Conservation (phyloP, 2,113 vertebrate species). For the Corythaeola cristata region DNA sequence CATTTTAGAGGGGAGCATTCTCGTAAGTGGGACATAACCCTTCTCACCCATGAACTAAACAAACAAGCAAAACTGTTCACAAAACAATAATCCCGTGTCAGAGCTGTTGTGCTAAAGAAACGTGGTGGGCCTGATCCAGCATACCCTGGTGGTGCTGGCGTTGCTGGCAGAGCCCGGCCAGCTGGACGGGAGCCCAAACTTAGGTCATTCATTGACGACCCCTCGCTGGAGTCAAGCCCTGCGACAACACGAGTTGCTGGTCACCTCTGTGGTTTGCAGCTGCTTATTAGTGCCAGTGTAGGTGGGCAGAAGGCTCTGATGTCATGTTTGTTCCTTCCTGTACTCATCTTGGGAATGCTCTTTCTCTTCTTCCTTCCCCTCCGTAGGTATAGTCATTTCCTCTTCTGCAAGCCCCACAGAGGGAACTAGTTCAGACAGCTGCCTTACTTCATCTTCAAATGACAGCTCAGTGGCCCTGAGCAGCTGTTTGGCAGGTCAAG, state of each 20-base stretch:
- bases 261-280: not conserved
- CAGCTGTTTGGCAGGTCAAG: constrained; percentile 75
- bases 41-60: not conserved
- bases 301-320: constrained; percentile 36
- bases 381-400: constrained; percentile 84
- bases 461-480: constrained; percentile 67
- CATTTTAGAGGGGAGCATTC: not conserved
- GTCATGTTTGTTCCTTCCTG: constrained; percentile 37
- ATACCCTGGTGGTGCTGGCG: not conserved
- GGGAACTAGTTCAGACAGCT: constrained; percentile 91
- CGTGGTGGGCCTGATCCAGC: not conserved
- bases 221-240: not conserved
- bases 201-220: not conserved
- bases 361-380: constrained; percentile 32
- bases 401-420: constrained; percentile 83
- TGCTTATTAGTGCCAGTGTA: constrained; percentile 20
- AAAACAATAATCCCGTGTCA: not conserved
- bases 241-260: not conserved
- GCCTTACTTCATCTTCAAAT: constrained; percentile 82
- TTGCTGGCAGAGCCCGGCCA: not conserved
- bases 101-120: not conserved
- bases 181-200: not conserved
- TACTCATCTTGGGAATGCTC: constrained; percentile 39
- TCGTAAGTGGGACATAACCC: not conserved
- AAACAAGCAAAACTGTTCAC: not conserved